Evolutionary conservation across 2,113 vertebrate species (phyloP), one percentile per base, ranked within the genome.

Genomic region (Protomyctophum bolini): DNA sequence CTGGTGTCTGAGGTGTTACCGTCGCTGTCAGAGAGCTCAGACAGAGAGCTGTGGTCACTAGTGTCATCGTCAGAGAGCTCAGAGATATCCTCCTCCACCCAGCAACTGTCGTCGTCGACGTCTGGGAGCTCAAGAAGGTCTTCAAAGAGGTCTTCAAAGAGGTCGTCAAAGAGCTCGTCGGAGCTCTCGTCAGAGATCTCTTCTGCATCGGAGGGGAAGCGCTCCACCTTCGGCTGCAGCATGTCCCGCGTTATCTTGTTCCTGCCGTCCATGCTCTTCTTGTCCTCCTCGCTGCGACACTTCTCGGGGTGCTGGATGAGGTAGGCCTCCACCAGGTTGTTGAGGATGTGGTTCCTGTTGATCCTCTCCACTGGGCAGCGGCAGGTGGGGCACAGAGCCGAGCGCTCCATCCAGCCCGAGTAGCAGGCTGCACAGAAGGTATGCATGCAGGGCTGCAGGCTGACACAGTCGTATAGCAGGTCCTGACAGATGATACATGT

Each of bases 181-280:
- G 96, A 99, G 80, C 97, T 98, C 59, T 99, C 97, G 0, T 99
- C 97, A 0, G 97, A 99, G 72, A 96, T 96, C 1, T 21, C 21
- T 21, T 21, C 21, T 21, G 21, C 21, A 21, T 21, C 21, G 21
- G 21, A 21, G 21, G 21, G 21, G 21, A 93, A 96, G 58, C 95
- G 94, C 68, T 96, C 94, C 12, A 98, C 92, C 83, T 94, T 97
- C 3, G 97, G 97, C 82, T 98, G 97, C 85, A 98, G 76, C 96
- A 99, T 98, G 87, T 99, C 97, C 91, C 97, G 96, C 47, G 95
- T 97, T 73, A 99, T 99, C 91, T 96, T 99, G 87, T 99, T 99
- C 55, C 95, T 92, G 68, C 94, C 92, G 75, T 98, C 97, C 97
- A 99, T 98, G 86, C 91, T 95, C 62, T 91, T 94, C 60, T 96